Evolutionary conservation across 2,888 invertebrate species (phyloP).

Genomic region (Blastobasis lacticolella): DNA sequence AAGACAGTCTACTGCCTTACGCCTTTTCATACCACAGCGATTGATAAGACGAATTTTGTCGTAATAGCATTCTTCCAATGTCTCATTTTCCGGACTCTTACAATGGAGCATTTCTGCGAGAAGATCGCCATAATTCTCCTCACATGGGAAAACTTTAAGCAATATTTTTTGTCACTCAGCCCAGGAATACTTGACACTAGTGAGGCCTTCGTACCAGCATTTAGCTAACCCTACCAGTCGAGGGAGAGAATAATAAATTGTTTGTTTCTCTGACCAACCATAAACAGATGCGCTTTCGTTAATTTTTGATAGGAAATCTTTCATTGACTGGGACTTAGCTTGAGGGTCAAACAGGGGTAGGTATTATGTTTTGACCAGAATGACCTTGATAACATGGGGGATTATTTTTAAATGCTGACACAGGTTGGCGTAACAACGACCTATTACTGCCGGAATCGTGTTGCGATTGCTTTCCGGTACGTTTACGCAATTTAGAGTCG

Average conservation of each 20-base stretch:
- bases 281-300: slow-evolving; percentile 13
- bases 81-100: slow-evolving; percentile 7
- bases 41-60: slow-evolving; percentile 12
- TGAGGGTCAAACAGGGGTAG: slow-evolving; percentile 4
- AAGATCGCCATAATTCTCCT: slow-evolving; percentile 1
- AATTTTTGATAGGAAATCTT: slow-evolving; percentile 12
- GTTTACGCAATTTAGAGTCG: too few relatives aligned
- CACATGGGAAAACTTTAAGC: slow-evolving; percentile 4
- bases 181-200: slow-evolving; percentile 13
- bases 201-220: slow-evolving; percentile 15
- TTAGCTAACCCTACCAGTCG: slow-evolving; percentile 13
- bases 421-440: too few relatives aligned
- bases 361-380: background rate
- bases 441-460: too few relatives aligned
- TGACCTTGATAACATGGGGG: too few relatives aligned
- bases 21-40: slow-evolving; percentile 1
- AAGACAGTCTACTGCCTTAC: too few relatives aligned
- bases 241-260: slow-evolving; percentile 6
- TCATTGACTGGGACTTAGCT: slow-evolving; percentile 6
- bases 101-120: slow-evolving; percentile 10
- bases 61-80: slow-evolving; percentile 12
- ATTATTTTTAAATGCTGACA: too few relatives aligned
- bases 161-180: slow-evolving; percentile 15
- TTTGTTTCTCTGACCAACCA: slow-evolving; percentile 11
- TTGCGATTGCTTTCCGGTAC: too few relatives aligned